phyloP scores from a whole-genome alignment of 1,140 invertebrate species.

The Drosophila mayri region DNA sequence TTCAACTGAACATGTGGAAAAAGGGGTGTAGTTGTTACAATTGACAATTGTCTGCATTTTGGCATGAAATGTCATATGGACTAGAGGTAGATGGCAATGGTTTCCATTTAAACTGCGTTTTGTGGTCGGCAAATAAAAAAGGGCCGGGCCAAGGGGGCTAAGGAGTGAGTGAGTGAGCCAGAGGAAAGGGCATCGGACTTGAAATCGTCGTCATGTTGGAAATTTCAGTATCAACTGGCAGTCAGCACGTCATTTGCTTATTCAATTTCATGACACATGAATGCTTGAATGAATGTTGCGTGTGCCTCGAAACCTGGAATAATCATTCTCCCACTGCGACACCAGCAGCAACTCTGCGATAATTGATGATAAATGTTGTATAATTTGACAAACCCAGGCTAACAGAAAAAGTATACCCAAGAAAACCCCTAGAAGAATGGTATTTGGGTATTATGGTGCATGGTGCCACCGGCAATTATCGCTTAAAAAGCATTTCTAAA shows the following conservation, averaged over 20 bases:
- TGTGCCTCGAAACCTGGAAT: conserved; percentile 63
- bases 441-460: neutral
- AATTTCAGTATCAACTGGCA: conserved; percentile 74
- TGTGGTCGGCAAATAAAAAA: conserved; percentile 52
- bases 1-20: conserved; percentile 33
- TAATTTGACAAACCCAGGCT: conserved; percentile 75
- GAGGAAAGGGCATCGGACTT: conserved; percentile 45
- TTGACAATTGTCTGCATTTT: conserved; percentile 80
- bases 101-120: conserved; percentile 76
- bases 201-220: conserved; percentile 40
- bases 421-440: conserved; percentile 6
- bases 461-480: conserved; percentile 77
- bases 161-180: conserved; percentile 36
- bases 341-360: conserved; percentile 67
- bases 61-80: conserved; percentile 75
- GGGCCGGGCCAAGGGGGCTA: neutral
- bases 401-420: conserved; percentile 47
- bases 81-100: conserved; percentile 17
- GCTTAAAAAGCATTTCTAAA: conserved; percentile 81
- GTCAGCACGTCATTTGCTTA: conserved; percentile 83
- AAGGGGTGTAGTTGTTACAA: conserved; percentile 77
- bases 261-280: conserved; percentile 82
- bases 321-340: conserved; percentile 67
- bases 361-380: conserved; percentile 83
- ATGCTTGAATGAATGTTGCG: conserved; percentile 63